Evolutionary conservation across 35 echinoderm and acorn worm species (phyloP).

Genomic region (Hemicentrotus pulcherrimus): DNA sequence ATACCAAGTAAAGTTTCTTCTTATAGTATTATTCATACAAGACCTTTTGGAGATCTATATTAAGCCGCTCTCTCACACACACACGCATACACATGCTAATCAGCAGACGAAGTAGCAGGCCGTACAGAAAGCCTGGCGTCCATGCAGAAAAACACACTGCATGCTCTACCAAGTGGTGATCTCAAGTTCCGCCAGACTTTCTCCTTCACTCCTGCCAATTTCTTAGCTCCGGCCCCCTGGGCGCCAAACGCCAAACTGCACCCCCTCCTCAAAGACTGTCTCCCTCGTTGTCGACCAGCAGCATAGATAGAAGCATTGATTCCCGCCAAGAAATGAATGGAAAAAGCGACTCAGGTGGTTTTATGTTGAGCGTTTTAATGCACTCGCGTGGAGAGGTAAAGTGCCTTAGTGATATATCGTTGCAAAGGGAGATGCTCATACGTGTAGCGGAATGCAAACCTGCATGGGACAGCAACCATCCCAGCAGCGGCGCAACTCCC

Average conservation of each 20-base stretch:
- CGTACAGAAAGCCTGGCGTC: neutral
- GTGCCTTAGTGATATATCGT: neutral
- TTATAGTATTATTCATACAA: neutral
- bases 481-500: neutral
- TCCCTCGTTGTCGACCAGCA: neutral
- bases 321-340: neutral
- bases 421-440: neutral
- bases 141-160: neutral
- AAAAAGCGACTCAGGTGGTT: neutral
- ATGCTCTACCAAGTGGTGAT: neutral
- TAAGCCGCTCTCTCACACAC: neutral
- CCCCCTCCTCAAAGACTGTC: neutral
- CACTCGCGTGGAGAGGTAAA: neutral
- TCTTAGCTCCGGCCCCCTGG: neutral
- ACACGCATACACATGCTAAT: neutral
- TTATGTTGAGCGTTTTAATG: neutral
- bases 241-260: neutral
- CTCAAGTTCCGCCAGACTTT: neutral
- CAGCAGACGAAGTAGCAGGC: neutral
- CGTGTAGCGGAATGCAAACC: neutral
- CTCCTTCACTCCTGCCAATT: neutral
- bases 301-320: neutral
- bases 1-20: too few species aligned
- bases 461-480: neutral
- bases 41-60: neutral